A percentile compares a stretch with the other conserved stretches of the same genome.
These are phyloP conservation scores for Protula sp. DNA, from an alignment of 2,888 invertebrate genomes.

Conservation along the genomic window DNA sequence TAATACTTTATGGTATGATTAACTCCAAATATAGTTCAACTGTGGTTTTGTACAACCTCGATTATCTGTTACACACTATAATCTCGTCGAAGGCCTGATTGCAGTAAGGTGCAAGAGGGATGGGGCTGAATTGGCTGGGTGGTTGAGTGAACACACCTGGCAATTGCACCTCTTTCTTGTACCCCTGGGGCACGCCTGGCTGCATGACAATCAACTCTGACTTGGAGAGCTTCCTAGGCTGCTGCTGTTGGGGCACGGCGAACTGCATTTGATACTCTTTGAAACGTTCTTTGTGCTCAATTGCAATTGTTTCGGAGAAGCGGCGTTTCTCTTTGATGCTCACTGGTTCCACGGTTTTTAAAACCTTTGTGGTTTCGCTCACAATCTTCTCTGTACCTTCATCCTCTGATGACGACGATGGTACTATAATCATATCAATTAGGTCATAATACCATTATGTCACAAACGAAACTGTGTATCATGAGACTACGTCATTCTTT, in stretches of 20 bases:
- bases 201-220: constrained; percentile 18
- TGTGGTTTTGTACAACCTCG: too few species aligned
- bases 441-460: too few species aligned
- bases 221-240: constrained; percentile 2
- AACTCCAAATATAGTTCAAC: too few species aligned
- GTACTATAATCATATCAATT: constrained; percentile 19
- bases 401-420: constrained; percentile 22
- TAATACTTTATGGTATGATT: too few species aligned
- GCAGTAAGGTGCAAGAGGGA: too few species aligned
- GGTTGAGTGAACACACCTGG: constrained; percentile 11
- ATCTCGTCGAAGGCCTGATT: too few species aligned
- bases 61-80: too few species aligned
- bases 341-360: constrained; percentile 28
- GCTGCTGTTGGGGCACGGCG: constrained; percentile 11
- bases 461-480: too few species aligned
- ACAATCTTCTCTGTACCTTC: constrained; percentile 19
- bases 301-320: constrained; percentile 26
- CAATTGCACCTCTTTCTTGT: constrained; percentile 24
- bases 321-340: constrained; percentile 20
- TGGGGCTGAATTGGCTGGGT: too few species aligned
- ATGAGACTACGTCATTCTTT: too few species aligned
- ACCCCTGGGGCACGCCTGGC: constrained; percentile 15
- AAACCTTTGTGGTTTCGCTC: constrained; percentile 44
- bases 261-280: constrained; percentile 19
- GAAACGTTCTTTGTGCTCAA: constrained; percentile 21